Evolutionary conservation across 1,140 invertebrate species (phyloP).

Genomic region (Luehdorfia chinensis): DNA sequence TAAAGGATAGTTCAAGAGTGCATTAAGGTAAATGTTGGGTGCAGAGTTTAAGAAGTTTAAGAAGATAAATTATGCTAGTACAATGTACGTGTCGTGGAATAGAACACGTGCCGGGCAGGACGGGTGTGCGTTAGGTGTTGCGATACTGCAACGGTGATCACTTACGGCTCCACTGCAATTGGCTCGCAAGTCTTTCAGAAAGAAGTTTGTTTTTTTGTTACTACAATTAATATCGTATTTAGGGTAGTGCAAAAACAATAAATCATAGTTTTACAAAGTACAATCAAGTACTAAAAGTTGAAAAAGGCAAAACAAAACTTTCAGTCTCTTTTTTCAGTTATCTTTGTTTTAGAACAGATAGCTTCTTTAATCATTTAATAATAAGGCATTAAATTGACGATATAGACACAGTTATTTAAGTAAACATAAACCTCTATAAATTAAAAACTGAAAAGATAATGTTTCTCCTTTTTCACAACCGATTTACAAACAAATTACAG

Average conservation of each 20-base stretch:
- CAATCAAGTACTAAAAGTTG: no score
- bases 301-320: no score
- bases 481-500: conserved; percentile 27
- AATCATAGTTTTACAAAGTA: no score
- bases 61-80: conserved; percentile 16
- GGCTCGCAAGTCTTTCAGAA: conserved; percentile 16
- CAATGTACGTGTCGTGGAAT: conserved; percentile 63
- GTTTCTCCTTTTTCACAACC: conserved; percentile 19
- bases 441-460: neutral
- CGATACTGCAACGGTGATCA: conserved; percentile 22
- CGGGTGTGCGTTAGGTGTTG: conserved; percentile 58
- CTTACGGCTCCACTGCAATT: conserved; percentile 18
- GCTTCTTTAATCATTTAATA: no score
- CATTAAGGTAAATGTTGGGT: conserved; percentile 19
- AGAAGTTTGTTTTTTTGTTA: neutral
- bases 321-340: no score
- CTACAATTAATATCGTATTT: neutral
- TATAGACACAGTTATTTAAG: no score
- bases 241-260: neutral
- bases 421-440: no score
- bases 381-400: no score
- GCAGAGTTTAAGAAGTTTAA: conserved; percentile 18
- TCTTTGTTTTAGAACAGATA: no score
- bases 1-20: conserved; percentile 6
- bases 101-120: conserved; percentile 68